A percentile compares a stretch with the other conserved stretches of the same genome.
These are phyloP conservation scores for Orthonyx spaldingii DNA, from an alignment of 2,113 vertebrate genomes.

Conservation along the genomic window DNA sequence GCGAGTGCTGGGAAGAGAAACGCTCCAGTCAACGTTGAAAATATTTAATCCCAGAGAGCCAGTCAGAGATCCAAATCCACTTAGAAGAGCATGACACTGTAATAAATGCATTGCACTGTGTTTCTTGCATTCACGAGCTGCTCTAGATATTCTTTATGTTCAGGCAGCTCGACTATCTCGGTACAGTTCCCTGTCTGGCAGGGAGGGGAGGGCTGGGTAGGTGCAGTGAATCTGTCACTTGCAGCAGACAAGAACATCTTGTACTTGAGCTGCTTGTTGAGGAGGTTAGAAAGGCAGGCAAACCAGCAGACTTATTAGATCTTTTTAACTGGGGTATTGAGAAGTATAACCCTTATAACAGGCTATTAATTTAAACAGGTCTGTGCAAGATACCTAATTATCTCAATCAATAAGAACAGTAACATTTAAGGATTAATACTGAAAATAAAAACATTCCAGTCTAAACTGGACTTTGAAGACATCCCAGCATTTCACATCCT, in stretches of 20 bases:
- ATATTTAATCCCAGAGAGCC: neutral
- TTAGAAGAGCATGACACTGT: neutral
- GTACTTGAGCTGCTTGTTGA: conserved; percentile 42
- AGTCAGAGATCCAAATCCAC: neutral
- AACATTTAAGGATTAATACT: neutral
- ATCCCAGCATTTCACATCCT: neutral
- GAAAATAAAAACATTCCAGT: neutral
- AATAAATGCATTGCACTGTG: neutral
- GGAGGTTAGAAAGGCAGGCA: conserved; percentile 48
- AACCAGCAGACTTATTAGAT: neutral
- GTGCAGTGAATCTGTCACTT: neutral
- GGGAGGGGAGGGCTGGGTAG: neutral
- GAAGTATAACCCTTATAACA: neutral
- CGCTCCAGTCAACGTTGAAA: neutral
- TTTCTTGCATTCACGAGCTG: neutral
- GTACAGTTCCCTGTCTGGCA: neutral
- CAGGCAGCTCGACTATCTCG: neutral
- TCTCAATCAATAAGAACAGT: neutral
- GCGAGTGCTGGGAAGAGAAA: neutral
- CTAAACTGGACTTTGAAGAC: neutral
- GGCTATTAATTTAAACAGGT: neutral
- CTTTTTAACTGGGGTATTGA: neutral
- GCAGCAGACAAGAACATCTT: conserved; percentile 54
- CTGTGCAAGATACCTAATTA: neutral
- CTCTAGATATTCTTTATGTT: neutral